Percentiles rank a stretch among this genome's conserved stretches.
phyloP scores from a whole-genome alignment of 2,113 vertebrate species.

The Anhinga anhinga region DNA sequence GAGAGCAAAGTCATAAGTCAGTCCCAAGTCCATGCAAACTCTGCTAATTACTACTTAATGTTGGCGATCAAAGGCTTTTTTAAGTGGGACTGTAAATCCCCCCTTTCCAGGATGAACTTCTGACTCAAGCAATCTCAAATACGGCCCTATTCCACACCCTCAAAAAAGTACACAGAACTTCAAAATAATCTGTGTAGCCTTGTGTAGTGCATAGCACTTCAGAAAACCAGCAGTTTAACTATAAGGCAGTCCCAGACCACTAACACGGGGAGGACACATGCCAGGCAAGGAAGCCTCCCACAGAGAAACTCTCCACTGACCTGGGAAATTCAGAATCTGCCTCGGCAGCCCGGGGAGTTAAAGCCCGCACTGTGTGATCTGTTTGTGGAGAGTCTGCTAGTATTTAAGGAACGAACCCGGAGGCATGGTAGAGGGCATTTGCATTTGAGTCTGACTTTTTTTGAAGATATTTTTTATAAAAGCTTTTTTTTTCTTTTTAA shows the following conservation, averaged over 20 bases:
- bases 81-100: background rate
- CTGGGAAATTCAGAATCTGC: background rate
- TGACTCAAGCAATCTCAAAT: background rate
- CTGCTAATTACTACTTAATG: background rate
- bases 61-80: background rate
- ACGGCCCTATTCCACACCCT: background rate
- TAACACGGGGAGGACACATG: fast-evolving
- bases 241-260: background rate
- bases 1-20: background rate
- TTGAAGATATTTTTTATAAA: background rate
- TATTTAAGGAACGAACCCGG: background rate
- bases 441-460: background rate
- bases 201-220: background rate
- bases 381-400: background rate
- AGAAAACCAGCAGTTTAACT: background rate
- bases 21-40: background rate
- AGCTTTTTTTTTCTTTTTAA: background rate
- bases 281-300: background rate
- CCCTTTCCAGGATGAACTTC: background rate
- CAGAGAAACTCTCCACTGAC: background rate
- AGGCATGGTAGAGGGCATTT: background rate
- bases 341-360: background rate
- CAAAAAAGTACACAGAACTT: background rate
- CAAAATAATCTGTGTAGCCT: background rate
- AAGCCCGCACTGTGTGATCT: background rate